These are phyloP conservation scores for Brachionus asplanchnoidis DNA, from an alignment of 1,140 invertebrate genomes.

Conservation along the genomic window DNA sequence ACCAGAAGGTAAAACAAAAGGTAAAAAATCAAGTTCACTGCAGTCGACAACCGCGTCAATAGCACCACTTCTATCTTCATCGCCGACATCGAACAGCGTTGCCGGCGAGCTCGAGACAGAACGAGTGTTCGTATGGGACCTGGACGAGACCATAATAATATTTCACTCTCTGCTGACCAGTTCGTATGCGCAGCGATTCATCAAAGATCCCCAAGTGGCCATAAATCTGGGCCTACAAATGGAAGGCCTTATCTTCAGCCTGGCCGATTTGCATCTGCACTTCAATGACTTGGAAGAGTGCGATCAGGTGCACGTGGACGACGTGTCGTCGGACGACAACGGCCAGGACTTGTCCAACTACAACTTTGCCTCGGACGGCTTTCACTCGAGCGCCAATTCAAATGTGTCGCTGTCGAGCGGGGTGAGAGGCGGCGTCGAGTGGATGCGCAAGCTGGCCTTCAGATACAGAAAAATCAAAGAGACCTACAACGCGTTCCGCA, in stretches of 20 bases:
- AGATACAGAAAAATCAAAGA: conserved; percentile 92
- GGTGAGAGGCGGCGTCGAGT: conserved; percentile 79
- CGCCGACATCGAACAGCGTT: conserved; percentile 48
- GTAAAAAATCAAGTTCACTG: background rate
- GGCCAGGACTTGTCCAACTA: conserved; percentile 89
- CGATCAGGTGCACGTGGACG: conserved; percentile 96
- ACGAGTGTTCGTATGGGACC: conserved; percentile 93
- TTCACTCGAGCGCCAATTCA: conserved; percentile 68
- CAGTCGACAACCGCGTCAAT: background rate
- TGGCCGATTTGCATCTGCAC: conserved; percentile 91
- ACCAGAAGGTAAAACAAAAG: background rate
- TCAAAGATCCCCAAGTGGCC: conserved; percentile 62
- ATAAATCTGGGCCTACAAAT: conserved; percentile 74
- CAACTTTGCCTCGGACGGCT: conserved; percentile 89
- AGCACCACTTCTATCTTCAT: background rate
- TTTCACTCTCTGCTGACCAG: conserved; percentile 88
- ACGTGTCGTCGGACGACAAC: conserved; percentile 92
- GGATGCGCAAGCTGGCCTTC: conserved; percentile 93
- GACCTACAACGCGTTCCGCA: conserved; percentile 85
- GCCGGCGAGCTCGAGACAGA: conserved; percentile 75
- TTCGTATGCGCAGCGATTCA: conserved; percentile 77
- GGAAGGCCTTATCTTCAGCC: conserved; percentile 91
- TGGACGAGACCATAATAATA: conserved; percentile 95
- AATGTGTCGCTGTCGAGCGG: conserved; percentile 66
- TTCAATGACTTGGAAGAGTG: conserved; percentile 97